Evolutionary conservation across 2,797 vertebrate genomes (phyloP).

Genomic region (Mionectes olivaceus): DNA sequence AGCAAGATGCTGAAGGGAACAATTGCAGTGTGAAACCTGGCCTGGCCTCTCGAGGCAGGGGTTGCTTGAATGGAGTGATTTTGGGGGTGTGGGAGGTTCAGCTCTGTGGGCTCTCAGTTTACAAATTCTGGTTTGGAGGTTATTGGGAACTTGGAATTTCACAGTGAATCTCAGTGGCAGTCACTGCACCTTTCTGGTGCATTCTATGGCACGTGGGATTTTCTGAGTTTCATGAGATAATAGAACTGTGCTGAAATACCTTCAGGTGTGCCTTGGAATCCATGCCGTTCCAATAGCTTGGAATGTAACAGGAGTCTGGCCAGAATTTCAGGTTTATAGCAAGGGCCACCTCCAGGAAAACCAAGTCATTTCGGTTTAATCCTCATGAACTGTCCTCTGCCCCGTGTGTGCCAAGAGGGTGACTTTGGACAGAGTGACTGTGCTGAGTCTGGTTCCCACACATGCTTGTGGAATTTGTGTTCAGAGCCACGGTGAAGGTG

Average conservation of each 20-base stretch:
- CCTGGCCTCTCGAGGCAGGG: not conserved
- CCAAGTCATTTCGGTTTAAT: not conserved
- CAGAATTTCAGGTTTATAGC: not conserved
- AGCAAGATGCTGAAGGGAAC: not conserved
- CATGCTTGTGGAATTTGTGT: not conserved
- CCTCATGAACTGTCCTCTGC: not conserved
- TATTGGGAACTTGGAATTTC: not conserved
- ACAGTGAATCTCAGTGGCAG: not conserved
- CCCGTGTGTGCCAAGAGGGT: not conserved
- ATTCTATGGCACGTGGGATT: not conserved
- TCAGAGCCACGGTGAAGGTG: not conserved
- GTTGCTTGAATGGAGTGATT: not conserved
- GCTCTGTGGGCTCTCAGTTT: not conserved
- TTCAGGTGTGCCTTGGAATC: not conserved
- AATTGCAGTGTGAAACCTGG: not conserved
- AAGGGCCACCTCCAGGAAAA: not conserved
- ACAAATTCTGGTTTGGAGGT: not conserved
- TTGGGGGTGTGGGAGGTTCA: not conserved
- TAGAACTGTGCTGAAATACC: not conserved
- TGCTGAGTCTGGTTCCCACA: rapidly evolving
- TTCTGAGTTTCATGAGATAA: not conserved
- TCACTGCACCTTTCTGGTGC: not conserved
- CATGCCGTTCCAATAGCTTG: not conserved
- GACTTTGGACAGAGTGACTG: too few species aligned
- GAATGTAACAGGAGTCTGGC: not conserved